Percentiles rank a stretch among this genome's conserved stretches.
Evolutionary conservation across 2,113 vertebrate genomes (phyloP).

Genomic region (Istiophorus platypterus): DNA sequence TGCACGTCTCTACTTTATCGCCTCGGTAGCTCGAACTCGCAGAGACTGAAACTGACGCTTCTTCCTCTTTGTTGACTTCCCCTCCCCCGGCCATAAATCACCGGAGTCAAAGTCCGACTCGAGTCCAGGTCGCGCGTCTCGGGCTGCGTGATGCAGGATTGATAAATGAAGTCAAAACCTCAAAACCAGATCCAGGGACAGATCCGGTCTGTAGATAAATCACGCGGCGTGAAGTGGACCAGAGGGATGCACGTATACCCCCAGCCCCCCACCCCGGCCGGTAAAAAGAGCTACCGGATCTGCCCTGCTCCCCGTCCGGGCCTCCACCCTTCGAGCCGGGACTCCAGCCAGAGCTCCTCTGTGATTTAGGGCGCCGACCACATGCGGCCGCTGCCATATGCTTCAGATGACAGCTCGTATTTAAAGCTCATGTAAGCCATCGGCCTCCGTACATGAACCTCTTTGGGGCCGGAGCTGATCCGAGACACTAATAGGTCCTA

Average conservation of each 20-base stretch:
- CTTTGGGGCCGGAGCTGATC: neutral
- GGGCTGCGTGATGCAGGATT: neutral
- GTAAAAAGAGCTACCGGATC: too few relatives aligned
- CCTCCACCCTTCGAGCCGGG: constrained; percentile 57
- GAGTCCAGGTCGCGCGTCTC: neutral
- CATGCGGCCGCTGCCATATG: constrained; percentile 60
- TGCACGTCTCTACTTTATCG: neutral
- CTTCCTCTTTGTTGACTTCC: neutral
- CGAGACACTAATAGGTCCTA: neutral
- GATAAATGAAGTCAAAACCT: neutral
- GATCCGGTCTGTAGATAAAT: neutral
- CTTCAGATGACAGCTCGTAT: constrained; percentile 54
- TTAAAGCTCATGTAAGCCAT: constrained; percentile 47
- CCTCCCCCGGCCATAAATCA: neutral
- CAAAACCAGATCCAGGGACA: neutral
- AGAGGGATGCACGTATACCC: too few relatives aligned
- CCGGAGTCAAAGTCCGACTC: neutral
- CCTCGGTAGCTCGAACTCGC: too few relatives aligned
- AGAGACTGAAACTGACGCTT: neutral
- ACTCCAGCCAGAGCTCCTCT: constrained; percentile 50
- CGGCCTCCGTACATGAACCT: neutral
- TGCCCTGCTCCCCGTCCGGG: constrained; percentile 34
- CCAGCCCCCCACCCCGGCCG: too few relatives aligned
- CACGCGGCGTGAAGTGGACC: neutral
- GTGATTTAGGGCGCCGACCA: constrained; percentile 65